These are phyloP conservation scores for Haemorhous mexicanus DNA, from an alignment of 2,113 vertebrate genomes.

Conservation along the genomic window DNA sequence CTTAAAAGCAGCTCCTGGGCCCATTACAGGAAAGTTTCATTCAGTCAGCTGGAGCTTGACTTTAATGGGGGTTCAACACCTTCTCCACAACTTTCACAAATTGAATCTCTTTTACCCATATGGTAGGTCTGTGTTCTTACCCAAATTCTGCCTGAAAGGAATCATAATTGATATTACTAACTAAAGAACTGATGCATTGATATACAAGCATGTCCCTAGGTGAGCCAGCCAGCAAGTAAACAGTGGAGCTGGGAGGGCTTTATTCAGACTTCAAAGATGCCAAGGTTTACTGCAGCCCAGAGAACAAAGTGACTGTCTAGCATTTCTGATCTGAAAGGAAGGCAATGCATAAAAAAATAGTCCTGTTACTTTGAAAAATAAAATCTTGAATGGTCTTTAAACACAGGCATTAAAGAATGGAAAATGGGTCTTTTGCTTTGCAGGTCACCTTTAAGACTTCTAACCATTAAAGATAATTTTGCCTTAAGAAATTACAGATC, in stretches of 20 bases:
- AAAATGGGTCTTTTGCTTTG: neutral
- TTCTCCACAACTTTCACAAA: neutral
- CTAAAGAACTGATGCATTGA: neutral
- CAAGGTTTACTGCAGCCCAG: neutral
- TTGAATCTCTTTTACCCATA: neutral
- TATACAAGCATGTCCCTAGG: too few species aligned
- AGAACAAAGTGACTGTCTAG: neutral
- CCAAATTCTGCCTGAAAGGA: neutral
- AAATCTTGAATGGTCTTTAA: neutral
- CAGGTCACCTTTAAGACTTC: neutral
- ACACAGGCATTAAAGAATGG: neutral
- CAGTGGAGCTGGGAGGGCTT: neutral
- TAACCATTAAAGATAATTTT: neutral
- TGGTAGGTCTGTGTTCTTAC: neutral
- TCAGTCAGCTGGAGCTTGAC: neutral
- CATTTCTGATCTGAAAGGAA: neutral
- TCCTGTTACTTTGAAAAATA: neutral
- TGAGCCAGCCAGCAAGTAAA: neutral
- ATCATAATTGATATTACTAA: neutral
- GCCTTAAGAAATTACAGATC: neutral
- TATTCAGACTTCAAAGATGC: neutral
- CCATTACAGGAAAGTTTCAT: neutral
- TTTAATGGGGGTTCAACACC: neutral
- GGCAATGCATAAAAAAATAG: neutral
- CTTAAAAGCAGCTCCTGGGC: neutral